Evolutionary conservation across 2,888 invertebrate genomes (phyloP).

Genomic region (Aspidapion aeneum): DNA sequence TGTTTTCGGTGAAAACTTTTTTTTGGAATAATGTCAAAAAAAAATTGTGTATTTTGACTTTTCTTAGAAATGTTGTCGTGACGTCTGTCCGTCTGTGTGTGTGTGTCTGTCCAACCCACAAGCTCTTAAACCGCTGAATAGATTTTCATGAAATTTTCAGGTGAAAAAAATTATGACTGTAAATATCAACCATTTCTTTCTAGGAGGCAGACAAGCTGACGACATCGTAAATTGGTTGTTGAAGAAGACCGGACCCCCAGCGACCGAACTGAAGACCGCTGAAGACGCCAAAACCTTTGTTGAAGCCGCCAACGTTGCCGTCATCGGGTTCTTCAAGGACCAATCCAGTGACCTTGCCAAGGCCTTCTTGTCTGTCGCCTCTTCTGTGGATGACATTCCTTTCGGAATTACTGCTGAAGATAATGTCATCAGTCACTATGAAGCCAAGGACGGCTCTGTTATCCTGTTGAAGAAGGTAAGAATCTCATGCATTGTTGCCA

Average conservation of each 20-base stretch:
- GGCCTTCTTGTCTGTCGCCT: conserved; percentile 77
- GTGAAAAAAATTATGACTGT: too few relatives aligned
- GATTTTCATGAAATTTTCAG: too few relatives aligned
- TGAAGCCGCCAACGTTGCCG: conserved; percentile 74
- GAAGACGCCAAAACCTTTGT: conserved; percentile 83
- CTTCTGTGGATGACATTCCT: conserved; percentile 77
- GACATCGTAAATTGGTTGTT: conserved; percentile 92
- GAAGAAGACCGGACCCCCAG: conserved; percentile 97
- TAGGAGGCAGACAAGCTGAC: conserved; percentile 86
- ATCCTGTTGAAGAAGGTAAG: conserved; percentile 88
- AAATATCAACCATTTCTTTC: too few relatives aligned
- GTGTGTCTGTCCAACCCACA: too few relatives aligned
- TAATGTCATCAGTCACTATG: conserved; percentile 75
- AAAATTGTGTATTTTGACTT: too few relatives aligned
- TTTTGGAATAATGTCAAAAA: too few relatives aligned
- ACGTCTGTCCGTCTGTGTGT: too few relatives aligned
- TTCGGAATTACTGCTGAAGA: conserved; percentile 84
- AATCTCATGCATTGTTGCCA: too few relatives aligned
- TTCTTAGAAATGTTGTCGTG: too few relatives aligned
- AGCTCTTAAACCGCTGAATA: too few relatives aligned
- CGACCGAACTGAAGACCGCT: conserved; percentile 70
- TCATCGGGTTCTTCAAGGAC: conserved; percentile 91
- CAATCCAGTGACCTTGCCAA: conserved; percentile 76
- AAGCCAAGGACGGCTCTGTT: conserved; percentile 74
- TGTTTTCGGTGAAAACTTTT: too few relatives aligned